These are phyloP conservation scores for Tuta absoluta DNA, from an alignment of 2,888 invertebrate species.

Conservation along the genomic window DNA sequence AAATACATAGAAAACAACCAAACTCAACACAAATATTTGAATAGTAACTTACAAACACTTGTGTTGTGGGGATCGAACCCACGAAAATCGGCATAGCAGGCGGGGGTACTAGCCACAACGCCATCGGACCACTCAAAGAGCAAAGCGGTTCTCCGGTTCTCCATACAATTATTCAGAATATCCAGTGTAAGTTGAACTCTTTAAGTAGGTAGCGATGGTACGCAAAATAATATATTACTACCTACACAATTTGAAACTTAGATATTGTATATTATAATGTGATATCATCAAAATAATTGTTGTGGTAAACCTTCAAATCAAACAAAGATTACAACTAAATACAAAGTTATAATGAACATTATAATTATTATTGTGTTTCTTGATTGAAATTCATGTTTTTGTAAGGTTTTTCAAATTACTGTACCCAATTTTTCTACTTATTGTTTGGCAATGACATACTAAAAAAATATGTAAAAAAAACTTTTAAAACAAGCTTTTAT, in stretches of 20 bases:
- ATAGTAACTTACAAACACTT: too few species aligned
- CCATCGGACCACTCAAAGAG: too few species aligned
- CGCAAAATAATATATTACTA: neutral
- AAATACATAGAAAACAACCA: too few species aligned
- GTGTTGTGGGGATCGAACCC: too few species aligned
- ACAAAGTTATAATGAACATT: neutral
- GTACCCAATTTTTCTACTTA: neutral
- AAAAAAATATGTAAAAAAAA: too few species aligned
- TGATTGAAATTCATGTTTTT: neutral
- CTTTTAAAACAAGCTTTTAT: too few species aligned
- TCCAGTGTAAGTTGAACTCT: too few species aligned
- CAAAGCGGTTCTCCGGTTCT: too few species aligned
- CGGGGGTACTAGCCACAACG: too few species aligned
- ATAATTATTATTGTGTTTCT: neutral
- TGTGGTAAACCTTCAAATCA: constrained; percentile 16
- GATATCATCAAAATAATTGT: constrained; percentile 12
- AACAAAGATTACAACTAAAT: neutral
- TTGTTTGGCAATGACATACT: constrained; percentile 8
- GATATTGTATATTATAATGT: neutral
- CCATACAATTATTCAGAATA: too few species aligned
- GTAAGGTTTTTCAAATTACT: neutral
- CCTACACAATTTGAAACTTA: neutral
- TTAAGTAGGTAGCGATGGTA: neutral
- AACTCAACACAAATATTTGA: too few species aligned
- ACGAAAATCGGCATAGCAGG: too few species aligned